A percentile compares a stretch with the other conserved stretches of the same genome.
phyloP scores from a whole-genome alignment of 1,140 invertebrate genomes.

The Pomacea maculata region DNA sequence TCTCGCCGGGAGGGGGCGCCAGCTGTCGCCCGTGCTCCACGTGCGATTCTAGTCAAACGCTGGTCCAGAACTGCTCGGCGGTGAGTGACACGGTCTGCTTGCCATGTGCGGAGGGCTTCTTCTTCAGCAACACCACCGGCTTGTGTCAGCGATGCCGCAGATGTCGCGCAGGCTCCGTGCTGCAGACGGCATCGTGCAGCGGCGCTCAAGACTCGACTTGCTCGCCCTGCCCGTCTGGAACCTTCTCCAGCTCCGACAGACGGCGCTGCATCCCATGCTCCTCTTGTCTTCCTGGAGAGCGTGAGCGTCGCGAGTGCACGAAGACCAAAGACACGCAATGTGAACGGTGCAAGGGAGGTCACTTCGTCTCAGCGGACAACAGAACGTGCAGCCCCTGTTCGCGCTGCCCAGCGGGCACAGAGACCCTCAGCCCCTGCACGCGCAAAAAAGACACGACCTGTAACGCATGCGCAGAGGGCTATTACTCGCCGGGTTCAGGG shows the following conservation, averaged over 20 bases:
- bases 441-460: constrained; percentile 13
- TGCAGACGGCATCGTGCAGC: neutral
- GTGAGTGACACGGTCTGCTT: constrained; percentile 4
- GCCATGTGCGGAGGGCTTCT: constrained; percentile 8
- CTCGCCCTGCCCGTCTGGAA: neutral
- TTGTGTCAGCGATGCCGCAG: constrained; percentile 9
- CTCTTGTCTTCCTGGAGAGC: neutral
- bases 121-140: neutral
- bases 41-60: neutral
- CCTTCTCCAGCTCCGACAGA: neutral
- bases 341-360: neutral
- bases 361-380: neutral
- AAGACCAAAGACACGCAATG: constrained; percentile 1
- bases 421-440: constrained; percentile 7
- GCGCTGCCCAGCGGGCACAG: constrained; percentile 15
- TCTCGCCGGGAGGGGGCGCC: constrained; percentile 7
- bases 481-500: constrained; percentile 13
- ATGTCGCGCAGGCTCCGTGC: constrained; percentile 1
- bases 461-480: neutral
- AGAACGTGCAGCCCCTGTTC: neutral
- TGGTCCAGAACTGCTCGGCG: neutral
- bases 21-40: neutral
- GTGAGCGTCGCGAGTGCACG: neutral
- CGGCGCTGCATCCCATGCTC: constrained; percentile 5
- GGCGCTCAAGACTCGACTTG: neutral